These are phyloP conservation scores for Brachyistius frenatus DNA, from an alignment of 2,113 vertebrate genomes.

Conservation along the genomic window DNA sequence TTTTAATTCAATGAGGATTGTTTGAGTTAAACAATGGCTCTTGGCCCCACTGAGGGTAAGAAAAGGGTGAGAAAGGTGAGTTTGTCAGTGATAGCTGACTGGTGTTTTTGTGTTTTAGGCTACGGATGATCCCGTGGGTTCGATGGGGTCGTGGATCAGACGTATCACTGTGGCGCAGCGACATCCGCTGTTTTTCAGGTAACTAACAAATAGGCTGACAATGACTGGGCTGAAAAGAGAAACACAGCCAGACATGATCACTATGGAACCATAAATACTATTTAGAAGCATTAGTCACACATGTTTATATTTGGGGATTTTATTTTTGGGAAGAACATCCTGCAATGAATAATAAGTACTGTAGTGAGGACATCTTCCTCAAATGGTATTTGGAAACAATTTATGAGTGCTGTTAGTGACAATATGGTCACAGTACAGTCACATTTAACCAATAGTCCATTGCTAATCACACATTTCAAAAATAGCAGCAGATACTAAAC, in stretches of 20 bases:
- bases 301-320: slow-evolving; percentile 1
- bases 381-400: too few relatives aligned
- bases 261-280: slow-evolving; percentile 27
- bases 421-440: too few relatives aligned
- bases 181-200: slow-evolving; percentile 75
- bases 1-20: slow-evolving; percentile 85
- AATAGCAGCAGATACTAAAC: too few relatives aligned
- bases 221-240: slow-evolving; percentile 41
- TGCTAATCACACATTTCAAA: too few relatives aligned
- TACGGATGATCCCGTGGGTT: slow-evolving; percentile 66
- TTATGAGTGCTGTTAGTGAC: too few relatives aligned
- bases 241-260: slow-evolving; percentile 14
- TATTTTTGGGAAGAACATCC: neutral
- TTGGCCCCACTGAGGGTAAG: slow-evolving; percentile 65
- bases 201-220: slow-evolving; percentile 56
- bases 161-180: slow-evolving; percentile 43
- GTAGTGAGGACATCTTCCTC: too few relatives aligned
- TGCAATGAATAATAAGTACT: neutral
- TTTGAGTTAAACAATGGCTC: slow-evolving; percentile 81
- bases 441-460: too few relatives aligned
- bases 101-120: slow-evolving; percentile 71
- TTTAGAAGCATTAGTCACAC: slow-evolving; percentile 39
- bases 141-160: slow-evolving; percentile 57
- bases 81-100: slow-evolving; percentile 55
- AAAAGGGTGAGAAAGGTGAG: slow-evolving; percentile 82